Percentiles rank a stretch among this genome's conserved stretches.
phyloP scores from a whole-genome alignment of 2,797 vertebrate genomes.

The Fratercula arctica region DNA sequence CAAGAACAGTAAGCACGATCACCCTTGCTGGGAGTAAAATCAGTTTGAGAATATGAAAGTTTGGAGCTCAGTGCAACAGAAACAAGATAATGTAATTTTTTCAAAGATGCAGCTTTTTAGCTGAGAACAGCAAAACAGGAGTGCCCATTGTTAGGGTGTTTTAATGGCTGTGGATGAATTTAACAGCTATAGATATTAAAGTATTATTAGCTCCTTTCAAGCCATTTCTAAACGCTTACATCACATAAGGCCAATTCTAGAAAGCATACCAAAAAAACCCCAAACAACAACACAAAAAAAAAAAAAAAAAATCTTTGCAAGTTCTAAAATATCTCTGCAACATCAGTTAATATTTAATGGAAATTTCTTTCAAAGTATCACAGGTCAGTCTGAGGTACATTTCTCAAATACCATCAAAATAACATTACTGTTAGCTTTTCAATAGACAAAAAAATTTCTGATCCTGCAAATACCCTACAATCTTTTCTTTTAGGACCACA shows the following conservation, averaged over 20 bases:
- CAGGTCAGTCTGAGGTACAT: constrained; percentile 9
- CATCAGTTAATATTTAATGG: constrained; percentile 10
- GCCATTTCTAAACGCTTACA: not conserved
- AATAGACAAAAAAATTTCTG: constrained; percentile 9
- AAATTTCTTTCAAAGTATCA: not conserved
- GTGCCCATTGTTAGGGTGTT: not conserved
- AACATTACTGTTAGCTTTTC: constrained; percentile 23
- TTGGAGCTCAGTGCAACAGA: not conserved
- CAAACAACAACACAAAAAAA: not conserved
- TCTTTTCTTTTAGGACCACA: constrained; percentile 4
- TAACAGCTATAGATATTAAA: not conserved
- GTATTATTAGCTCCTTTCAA: not conserved
- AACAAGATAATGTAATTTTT: not conserved
- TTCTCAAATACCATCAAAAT: constrained; percentile 42
- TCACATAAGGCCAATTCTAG: not conserved
- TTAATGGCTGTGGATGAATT: not conserved
- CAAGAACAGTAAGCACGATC: not conserved
- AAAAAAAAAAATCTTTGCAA: not conserved
- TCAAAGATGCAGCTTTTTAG: not conserved
- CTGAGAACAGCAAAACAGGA: not conserved
- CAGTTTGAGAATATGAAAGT: not conserved
- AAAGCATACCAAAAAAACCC: not conserved
- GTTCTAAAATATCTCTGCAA: not conserved
- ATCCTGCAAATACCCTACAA: not conserved
- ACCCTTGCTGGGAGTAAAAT: not conserved